Percentiles rank a stretch among this genome's conserved stretches.
Conservation (phyloP, 2,888 invertebrate species). For the Zaprionus bogoriensis region DNA sequence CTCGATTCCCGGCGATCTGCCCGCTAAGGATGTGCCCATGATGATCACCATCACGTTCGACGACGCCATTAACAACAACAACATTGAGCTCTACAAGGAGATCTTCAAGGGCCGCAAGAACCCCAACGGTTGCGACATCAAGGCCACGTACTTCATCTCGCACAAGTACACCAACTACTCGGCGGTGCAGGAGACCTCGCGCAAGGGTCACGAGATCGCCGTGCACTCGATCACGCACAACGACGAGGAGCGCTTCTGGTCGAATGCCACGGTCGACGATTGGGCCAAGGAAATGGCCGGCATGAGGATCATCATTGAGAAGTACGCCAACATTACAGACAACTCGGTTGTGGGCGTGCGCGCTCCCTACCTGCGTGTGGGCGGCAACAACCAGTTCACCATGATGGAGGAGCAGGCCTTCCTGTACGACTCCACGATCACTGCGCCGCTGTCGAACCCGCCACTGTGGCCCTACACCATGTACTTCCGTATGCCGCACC, state of each 20-base stretch:
- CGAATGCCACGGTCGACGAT: constrained; percentile 94
- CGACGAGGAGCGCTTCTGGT: constrained; percentile 96
- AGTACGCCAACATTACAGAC: constrained; percentile 94
- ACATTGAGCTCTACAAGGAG: constrained; percentile 95
- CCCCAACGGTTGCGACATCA: constrained; percentile 96
- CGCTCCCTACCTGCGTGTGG: constrained; percentile 94
- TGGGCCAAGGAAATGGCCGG: constrained; percentile 98
- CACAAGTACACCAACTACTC: constrained; percentile 97
- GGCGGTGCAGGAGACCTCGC: constrained; percentile 94
- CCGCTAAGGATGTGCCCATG: constrained; percentile 93
- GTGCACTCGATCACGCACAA: constrained; percentile 98
- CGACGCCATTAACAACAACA: constrained; percentile 97
- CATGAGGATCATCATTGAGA: constrained; percentile 94
- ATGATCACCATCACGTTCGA: constrained; percentile 98
- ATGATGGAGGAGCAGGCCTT: constrained; percentile 99
- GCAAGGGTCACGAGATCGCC: constrained; percentile 96
- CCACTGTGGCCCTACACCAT: constrained; percentile 99
- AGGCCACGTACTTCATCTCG: constrained; percentile 95
- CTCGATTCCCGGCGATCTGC: constrained; percentile 91
- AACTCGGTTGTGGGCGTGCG: constrained; percentile 95
- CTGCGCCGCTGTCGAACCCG: constrained; percentile 94
- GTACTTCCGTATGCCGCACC: constrained; percentile 98
- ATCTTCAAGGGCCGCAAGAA: constrained; percentile 96
- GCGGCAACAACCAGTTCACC: constrained; percentile 97
- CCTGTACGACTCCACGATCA: constrained; percentile 97